phyloP scores from a whole-genome alignment of 2,797 vertebrate species.

The Falco cherrug region DNA sequence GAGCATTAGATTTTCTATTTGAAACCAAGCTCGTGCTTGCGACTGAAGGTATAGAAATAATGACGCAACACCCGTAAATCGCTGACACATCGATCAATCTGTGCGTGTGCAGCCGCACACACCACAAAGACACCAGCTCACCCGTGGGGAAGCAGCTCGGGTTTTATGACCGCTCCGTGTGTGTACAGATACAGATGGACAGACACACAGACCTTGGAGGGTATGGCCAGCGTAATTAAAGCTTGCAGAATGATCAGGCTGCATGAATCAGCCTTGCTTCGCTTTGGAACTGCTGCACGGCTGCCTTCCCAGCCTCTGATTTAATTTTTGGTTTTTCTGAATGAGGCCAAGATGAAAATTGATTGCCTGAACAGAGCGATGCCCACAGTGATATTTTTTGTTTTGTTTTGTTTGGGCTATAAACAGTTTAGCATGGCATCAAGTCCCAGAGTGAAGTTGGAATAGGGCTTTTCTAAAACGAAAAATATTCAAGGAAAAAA shows the following conservation, averaged over 20 bases:
- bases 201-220: background rate
- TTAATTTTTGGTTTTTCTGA: background rate
- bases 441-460: background rate
- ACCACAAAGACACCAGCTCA: background rate
- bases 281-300: rapidly evolving
- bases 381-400: background rate
- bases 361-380: background rate
- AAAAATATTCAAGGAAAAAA: rapidly evolving
- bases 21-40: background rate
- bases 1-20: background rate
- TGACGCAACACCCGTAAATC: background rate
- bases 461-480: background rate
- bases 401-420: background rate
- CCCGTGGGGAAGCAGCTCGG: background rate
- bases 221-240: rapidly evolving
- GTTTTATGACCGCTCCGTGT: background rate
- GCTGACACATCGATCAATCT: rapidly evolving
- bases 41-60: background rate
- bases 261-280: background rate
- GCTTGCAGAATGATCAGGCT: rapidly evolving
- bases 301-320: background rate
- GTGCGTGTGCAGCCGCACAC: background rate
- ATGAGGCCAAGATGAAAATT: background rate
- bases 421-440: background rate
- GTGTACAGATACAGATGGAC: background rate